These are phyloP conservation scores for Callitettix versicolor DNA, from an alignment of 1,140 invertebrate genomes.

Conservation along the genomic window DNA sequence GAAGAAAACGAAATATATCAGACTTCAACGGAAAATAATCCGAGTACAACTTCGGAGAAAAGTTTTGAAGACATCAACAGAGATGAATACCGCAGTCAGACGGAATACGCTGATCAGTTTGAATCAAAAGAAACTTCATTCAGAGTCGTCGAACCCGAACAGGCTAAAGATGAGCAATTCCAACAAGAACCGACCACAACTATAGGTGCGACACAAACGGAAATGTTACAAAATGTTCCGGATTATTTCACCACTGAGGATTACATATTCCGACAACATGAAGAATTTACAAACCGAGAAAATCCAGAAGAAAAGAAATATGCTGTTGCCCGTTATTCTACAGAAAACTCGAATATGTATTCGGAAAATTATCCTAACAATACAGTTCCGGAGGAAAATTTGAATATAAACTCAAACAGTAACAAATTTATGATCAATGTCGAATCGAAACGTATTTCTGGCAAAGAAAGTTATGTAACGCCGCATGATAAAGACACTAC, in stretches of 20 bases:
- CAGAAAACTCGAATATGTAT: not conserved
- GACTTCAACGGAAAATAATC: not conserved
- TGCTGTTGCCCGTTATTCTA: not conserved
- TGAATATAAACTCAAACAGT: not conserved
- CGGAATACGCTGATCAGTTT: not conserved
- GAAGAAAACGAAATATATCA: conserved; percentile 6
- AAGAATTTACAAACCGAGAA: too few species aligned
- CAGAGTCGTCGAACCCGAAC: not conserved
- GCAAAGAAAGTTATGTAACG: not conserved
- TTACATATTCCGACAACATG: too few species aligned
- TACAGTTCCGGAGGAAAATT: not conserved
- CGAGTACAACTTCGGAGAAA: not conserved
- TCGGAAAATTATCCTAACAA: not conserved
- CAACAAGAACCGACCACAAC: too few species aligned
- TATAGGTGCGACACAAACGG: too few species aligned
- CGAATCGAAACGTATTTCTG: not conserved
- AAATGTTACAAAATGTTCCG: too few species aligned
- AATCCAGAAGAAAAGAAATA: too few species aligned
- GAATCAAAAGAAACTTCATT: not conserved
- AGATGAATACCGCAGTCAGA: not conserved
- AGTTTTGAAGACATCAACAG: not conserved
- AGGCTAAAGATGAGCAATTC: not conserved
- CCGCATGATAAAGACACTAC: not conserved
- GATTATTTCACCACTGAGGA: too few species aligned
- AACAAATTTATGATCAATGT: not conserved